Conservation (phyloP, 1,140 invertebrate species). For the Drosophila repletoides region DNA sequence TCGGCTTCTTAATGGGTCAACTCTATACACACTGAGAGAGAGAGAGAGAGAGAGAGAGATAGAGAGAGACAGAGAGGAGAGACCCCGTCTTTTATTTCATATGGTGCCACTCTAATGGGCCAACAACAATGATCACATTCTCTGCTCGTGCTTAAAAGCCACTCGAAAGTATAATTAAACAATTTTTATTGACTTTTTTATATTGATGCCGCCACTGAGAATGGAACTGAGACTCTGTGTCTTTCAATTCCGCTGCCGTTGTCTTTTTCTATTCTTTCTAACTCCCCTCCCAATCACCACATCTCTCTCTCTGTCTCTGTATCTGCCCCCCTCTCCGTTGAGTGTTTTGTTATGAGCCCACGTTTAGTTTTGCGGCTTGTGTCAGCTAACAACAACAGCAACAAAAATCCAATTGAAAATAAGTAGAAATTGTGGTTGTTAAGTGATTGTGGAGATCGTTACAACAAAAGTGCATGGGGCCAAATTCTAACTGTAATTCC, state of each 20-base stretch:
- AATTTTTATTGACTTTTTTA: slow-evolving; percentile 76
- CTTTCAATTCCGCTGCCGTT: slow-evolving; percentile 19
- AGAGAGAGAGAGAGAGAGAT: neutral
- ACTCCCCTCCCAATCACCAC: neutral
- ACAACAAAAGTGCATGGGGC: slow-evolving; percentile 8
- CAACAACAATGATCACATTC: slow-evolving; percentile 50
- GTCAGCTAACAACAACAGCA: slow-evolving; percentile 6
- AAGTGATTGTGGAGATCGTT: slow-evolving; percentile 32
- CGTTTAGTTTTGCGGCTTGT: slow-evolving; percentile 41
- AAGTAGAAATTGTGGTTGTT: slow-evolving; percentile 50
- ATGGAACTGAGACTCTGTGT: slow-evolving; percentile 17
- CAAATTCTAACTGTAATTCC: slow-evolving; percentile 35
- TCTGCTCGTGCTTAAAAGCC: slow-evolving; percentile 65
- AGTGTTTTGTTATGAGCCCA: slow-evolving; percentile 43
- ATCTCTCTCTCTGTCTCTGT: slow-evolving; percentile 3
- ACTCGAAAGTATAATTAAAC: slow-evolving; percentile 76
- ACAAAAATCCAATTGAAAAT: slow-evolving; percentile 43
- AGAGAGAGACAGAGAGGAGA: neutral
- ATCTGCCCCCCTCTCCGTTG: neutral
- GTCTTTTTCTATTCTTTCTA: slow-evolving; percentile 23
- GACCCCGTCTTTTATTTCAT: slow-evolving; percentile 6
- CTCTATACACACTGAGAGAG: slow-evolving; percentile 30
- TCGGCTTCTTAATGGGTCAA: slow-evolving; percentile 69
- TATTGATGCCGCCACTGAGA: slow-evolving; percentile 62
- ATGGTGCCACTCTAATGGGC: slow-evolving; percentile 52